Conservation (phyloP, 2,113 vertebrate genomes). For the Pheucticus melanocephalus region DNA sequence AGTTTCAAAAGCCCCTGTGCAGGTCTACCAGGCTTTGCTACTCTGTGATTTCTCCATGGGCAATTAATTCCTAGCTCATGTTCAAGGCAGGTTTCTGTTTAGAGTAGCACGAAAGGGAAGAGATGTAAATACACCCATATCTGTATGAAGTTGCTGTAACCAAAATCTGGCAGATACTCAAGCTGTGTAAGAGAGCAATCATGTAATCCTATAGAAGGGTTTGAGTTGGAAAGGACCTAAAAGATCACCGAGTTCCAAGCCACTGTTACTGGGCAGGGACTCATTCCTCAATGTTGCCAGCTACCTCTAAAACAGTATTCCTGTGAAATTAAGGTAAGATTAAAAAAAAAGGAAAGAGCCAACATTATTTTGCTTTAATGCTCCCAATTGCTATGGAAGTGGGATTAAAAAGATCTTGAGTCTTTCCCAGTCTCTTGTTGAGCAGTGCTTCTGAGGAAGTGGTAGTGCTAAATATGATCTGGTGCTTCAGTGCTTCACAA, state of each 20-base stretch:
- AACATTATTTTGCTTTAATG: neutral
- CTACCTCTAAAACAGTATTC: neutral
- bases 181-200: neutral
- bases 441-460: neutral
- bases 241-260: neutral
- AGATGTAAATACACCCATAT: neutral
- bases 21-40: neutral
- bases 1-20: neutral
- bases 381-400: neutral
- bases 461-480: neutral
- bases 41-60: neutral
- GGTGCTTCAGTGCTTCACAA: neutral
- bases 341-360: neutral
- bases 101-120: neutral
- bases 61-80: neutral
- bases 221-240: neutral
- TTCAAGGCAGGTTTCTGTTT: neutral
- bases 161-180: neutral
- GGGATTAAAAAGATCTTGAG: neutral
- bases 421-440: neutral
- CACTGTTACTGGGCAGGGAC: neutral
- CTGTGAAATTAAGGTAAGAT: neutral
- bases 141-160: neutral
- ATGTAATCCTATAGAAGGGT: neutral
- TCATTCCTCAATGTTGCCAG: neutral